Percentiles rank a stretch among this genome's conserved stretches.
These are phyloP conservation scores for Prostheceraeus crozeri DNA, from an alignment of 2,888 invertebrate species.

Conservation along the genomic window DNA sequence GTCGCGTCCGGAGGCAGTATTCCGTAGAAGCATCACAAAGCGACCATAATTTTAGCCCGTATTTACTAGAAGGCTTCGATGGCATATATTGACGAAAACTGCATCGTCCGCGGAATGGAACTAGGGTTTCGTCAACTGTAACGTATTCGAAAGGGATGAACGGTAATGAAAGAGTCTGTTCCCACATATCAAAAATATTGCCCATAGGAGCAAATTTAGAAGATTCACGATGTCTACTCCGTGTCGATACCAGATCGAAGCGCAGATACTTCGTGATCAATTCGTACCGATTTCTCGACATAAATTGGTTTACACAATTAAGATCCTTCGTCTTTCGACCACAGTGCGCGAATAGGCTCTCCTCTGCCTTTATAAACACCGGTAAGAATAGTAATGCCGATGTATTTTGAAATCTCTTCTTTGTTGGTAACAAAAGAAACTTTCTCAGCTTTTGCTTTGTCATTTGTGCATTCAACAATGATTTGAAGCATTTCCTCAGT, in stretches of 20 bases:
- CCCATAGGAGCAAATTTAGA: constrained; percentile 19
- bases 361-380: constrained; percentile 10
- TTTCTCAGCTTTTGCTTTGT: too few species aligned
- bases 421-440: background rate
- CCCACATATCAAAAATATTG: constrained; percentile 11
- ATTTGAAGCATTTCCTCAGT: background rate
- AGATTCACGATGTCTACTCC: background rate
- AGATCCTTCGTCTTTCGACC: constrained; percentile 1
- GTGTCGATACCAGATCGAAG: constrained; percentile 6
- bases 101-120: constrained; percentile 11
- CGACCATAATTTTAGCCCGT: too few species aligned
- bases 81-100: too few species aligned
- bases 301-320: constrained; percentile 8
- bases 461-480: background rate
- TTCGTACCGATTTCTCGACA: constrained; percentile 15
- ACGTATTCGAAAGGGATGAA: constrained; percentile 2
- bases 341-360: background rate
- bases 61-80: too few species aligned
- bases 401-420: too few species aligned
- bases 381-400: background rate
- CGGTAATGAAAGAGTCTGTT: background rate
- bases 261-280: constrained; percentile 3
- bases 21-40: too few species aligned
- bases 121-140: constrained; percentile 23
- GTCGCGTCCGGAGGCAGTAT: too few species aligned